Base-by-base conservation (phyloP, 2,888 invertebrate species). In the Drosophila paranaensis region DNA sequence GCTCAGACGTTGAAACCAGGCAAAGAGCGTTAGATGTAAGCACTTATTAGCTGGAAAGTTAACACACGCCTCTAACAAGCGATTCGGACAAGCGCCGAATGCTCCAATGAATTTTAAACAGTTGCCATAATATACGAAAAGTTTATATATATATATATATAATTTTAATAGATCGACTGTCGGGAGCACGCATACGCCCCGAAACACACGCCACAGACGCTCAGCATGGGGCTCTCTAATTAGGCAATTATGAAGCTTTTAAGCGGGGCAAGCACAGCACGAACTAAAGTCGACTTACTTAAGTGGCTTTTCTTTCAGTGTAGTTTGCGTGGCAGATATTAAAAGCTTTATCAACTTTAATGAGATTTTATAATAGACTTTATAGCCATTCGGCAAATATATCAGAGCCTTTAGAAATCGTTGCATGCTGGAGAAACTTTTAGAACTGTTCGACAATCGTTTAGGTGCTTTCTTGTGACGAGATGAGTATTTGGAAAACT, bases 51-150 rank as follows among this genome's bases (percentile, higher is more conserved):
- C 53, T 50, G 50, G 33, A 61, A 75, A 67, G 63, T 79, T 75
- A 81, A 74, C 68, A 74, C 81, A 63, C 74, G 84, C 60, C 66
- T 39, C 45, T 33, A 48, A 60, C 70, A 70, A 62, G 61, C 54
- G 65, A 74, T 62, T 77, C 48, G 66, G 61, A 71, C 30, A 40
- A 55, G 66, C 51, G 61, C 66, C 60, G 55, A 66, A 35, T 60
- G 79, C 74, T 53, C 42, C 55, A 76, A 68, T 79, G 82, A 71
- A 74, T 83, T 78, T 77, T 58, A 69, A 81, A 43, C 77, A 79
- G 76, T 71, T 76, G 57, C 60, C 57, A 55, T 5, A 53, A 43
- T 51, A 50, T 27, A 10, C 9, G 20, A 48, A 46, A 66, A 58
- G 13, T 55, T 55, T n/a, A 27, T 20, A 27, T 25, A 3, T 45